phyloP scores from a whole-genome alignment of 2,888 invertebrate species.

The Hoplodrina ambigua region DNA sequence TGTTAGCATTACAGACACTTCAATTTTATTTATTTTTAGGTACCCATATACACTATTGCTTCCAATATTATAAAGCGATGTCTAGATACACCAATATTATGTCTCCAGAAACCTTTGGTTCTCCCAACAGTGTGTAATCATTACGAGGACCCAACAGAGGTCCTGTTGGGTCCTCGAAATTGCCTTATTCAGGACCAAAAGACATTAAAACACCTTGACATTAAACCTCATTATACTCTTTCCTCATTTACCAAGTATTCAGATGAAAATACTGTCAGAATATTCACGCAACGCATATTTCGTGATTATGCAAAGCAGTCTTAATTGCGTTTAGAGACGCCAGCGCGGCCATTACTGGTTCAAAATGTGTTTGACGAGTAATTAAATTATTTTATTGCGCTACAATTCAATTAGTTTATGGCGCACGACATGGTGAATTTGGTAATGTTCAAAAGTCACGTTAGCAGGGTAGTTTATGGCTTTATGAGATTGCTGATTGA shows the following conservation, averaged over 20 bases:
- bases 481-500: slow-evolving; percentile 39
- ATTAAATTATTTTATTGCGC: slow-evolving; percentile 86
- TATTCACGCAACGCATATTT: slow-evolving; percentile 68
- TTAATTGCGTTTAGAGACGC: slow-evolving; percentile 80
- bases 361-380: slow-evolving; percentile 86
- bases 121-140: too few relatives aligned
- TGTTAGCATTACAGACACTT: too few relatives aligned
- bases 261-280: slow-evolving; percentile 60
- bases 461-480: slow-evolving; percentile 50
- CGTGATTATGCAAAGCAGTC: slow-evolving; percentile 85
- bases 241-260: slow-evolving; percentile 53
- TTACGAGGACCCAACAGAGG: too few relatives aligned
- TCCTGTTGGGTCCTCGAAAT: too few relatives aligned
- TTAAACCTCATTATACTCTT: slow-evolving; percentile 45
- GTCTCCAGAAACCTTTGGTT: too few relatives aligned
- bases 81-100: too few relatives aligned
- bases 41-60: too few relatives aligned
- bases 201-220: slow-evolving; percentile 36
- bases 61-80: too few relatives aligned
- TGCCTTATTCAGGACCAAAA: too few relatives aligned
- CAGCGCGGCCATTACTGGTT: slow-evolving; percentile 74
- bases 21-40: too few relatives aligned
- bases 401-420: slow-evolving; percentile 81
- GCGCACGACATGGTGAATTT: slow-evolving; percentile 72
- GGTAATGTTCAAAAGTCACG: slow-evolving; percentile 61